Percentiles rank a stretch among this genome's conserved stretches.
Conservation (phyloP, 2,113 vertebrate species). For the Rhea americana region DNA sequence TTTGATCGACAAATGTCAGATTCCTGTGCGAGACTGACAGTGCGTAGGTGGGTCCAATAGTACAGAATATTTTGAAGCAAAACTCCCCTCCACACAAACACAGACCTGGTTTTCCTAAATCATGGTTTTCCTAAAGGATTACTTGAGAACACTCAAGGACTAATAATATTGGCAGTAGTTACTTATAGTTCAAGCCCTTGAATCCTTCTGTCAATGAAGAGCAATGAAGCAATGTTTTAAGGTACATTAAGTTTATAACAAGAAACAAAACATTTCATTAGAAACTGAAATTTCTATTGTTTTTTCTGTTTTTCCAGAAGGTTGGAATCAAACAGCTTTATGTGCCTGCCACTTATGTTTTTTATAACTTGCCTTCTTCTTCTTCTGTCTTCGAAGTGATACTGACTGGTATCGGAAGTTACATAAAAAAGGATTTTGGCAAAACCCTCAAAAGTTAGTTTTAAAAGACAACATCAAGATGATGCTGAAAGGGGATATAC, state of each 20-base stretch:
- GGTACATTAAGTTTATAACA: neutral
- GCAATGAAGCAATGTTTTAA: neutral
- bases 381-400: neutral
- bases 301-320: neutral
- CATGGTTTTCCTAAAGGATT: neutral
- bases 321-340: neutral
- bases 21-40: slow-evolving; percentile 22
- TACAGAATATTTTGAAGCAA: neutral
- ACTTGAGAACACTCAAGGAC: neutral
- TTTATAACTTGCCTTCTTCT: neutral
- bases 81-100: neutral
- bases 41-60: neutral
- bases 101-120: neutral
- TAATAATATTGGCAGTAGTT: neutral
- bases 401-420: neutral
- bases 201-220: neutral
- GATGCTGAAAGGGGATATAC: neutral
- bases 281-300: neutral
- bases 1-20: slow-evolving; percentile 36
- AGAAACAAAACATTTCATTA: neutral
- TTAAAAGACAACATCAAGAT: neutral
- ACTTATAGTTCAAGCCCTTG: neutral
- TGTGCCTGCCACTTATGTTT: neutral
- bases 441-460: neutral
- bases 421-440: neutral